A percentile compares a stretch with the other conserved stretches of the same genome.
Conservation (phyloP, 2,797 vertebrate species). For the Lithobates pipiens region DNA sequence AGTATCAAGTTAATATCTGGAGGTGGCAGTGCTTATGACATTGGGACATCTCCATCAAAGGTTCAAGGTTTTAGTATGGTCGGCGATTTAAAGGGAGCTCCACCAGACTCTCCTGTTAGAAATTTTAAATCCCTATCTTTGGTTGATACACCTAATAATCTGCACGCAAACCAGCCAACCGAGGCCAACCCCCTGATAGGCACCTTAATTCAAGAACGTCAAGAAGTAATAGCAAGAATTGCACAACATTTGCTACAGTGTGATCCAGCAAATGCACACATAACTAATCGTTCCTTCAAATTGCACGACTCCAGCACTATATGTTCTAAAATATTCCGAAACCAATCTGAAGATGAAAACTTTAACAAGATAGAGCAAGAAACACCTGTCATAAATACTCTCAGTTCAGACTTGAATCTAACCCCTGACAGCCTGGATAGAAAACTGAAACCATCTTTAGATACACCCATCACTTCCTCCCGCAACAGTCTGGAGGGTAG, state of each 20-base stretch:
- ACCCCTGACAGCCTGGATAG: slow-evolving; percentile 73
- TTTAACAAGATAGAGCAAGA: slow-evolving; percentile 88
- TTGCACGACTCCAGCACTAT: slow-evolving; percentile 71
- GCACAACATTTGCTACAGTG: slow-evolving; percentile 96
- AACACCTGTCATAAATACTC: slow-evolving; percentile 62
- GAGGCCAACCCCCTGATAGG: slow-evolving; percentile 94
- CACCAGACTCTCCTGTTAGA: slow-evolving; percentile 78
- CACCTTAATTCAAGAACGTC: slow-evolving; percentile 93
- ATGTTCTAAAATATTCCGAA: slow-evolving; percentile 81
- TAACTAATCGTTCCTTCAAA: slow-evolving; percentile 82
- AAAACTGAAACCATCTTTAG: slow-evolving; percentile 74
- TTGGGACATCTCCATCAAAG: slow-evolving; percentile 75
- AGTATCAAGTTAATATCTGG: slow-evolving; percentile 83
- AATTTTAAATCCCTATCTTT: slow-evolving; percentile 88
- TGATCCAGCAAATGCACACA: slow-evolving; percentile 87
- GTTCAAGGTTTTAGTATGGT: slow-evolving; percentile 74
- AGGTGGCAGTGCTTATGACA: slow-evolving; percentile 76
- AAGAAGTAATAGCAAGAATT: slow-evolving; percentile 96
- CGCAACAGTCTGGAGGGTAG: slow-evolving; percentile 73
- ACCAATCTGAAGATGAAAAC: slow-evolving; percentile 76
- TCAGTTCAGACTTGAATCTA: slow-evolving; percentile 66
- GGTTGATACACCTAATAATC: slow-evolving; percentile 76
- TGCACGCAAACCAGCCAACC: slow-evolving; percentile 76
- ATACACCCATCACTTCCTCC: slow-evolving; percentile 79
- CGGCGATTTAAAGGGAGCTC: slow-evolving; percentile 74